Conservation (phyloP, 2,113 vertebrate species). For the Cacatua alba region DNA sequence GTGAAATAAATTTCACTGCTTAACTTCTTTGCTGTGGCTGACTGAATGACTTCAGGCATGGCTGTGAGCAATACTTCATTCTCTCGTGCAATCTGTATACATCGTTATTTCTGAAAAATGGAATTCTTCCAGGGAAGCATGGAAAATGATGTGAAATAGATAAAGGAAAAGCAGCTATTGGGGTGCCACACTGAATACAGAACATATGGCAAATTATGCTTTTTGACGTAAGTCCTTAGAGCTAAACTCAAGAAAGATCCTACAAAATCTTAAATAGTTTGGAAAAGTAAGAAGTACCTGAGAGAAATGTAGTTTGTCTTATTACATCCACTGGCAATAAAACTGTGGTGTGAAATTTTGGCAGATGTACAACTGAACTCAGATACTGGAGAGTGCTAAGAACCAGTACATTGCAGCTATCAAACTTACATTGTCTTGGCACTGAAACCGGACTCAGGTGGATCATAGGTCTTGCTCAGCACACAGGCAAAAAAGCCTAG, state of each 20-base stretch:
- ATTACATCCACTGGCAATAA: not conserved
- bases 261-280: not conserved
- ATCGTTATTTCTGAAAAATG: not conserved
- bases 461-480: not conserved
- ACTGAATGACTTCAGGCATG: slow-evolving; percentile 41
- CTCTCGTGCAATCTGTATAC: not conserved
- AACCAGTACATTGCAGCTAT: not conserved
- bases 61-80: slow-evolving; percentile 19
- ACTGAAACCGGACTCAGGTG: not conserved
- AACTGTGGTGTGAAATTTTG: not conserved
- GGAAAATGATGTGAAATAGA: not conserved
- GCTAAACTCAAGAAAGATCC: not conserved
- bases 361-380: not conserved
- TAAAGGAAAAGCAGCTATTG: not conserved
- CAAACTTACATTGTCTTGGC: not conserved
- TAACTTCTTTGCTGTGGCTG: slow-evolving; percentile 43
- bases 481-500: not conserved
- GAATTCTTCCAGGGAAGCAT: not conserved
- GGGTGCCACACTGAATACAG: not conserved
- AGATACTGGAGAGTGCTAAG: not conserved
- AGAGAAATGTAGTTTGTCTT: not conserved
- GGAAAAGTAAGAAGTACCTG: not conserved
- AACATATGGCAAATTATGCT: not conserved
- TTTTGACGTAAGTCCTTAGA: not conserved
- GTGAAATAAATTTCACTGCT: slow-evolving; percentile 46